Base-by-base conservation (phyloP, 2,113 vertebrate species). In the Taurulus bubalis region DNA sequence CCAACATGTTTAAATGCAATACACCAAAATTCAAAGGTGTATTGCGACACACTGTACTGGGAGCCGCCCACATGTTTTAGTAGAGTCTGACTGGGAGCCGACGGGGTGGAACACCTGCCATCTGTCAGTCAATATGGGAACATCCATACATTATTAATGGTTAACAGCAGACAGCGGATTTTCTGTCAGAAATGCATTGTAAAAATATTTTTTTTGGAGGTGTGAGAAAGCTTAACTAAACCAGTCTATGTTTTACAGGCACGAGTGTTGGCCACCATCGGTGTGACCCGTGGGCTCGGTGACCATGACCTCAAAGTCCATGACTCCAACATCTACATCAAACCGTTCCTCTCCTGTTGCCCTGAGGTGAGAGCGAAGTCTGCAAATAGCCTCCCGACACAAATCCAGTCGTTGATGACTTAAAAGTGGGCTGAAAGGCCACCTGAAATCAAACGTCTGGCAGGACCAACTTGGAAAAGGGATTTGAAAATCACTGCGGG, bases 271-370 rank as follows among this genome's bases (percentile, higher is more conserved):
- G 98, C 98, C 72, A 99, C 98, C 47, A 99, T 99, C 67, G 98
- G 98, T 10, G 97, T 99, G 86, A 99, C 98, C 0, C 94, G 98
- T n/a, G 98, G 98, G 49, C 96, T 99, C 36, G 98, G 98, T 16
- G 98, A 99, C 94, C 97, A 99, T 42, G 98, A 99, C 86, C 94
- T 99, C 82, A 99, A 98, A 91, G 98, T 99, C 63, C 98, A 99
- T 0, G 98, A 99, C 92, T 99, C 98, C 65, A 98, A 97, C 92
- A 98, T 99, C 95, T 97, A 96, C 91, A 99, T 99, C 93, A 99
- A 99, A 84, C 98, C 98, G 3, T 99, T 99, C 92, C 95, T 99
- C 28, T 99, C 97, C 80, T 97, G 97, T 56, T 96, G 96, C 84
- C 98, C 98, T 0, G 98, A 99, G 97, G 98, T 99, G 51, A 86